phyloP scores from a whole-genome alignment of 2,888 invertebrate genomes.

The Microplitis manilae region DNA sequence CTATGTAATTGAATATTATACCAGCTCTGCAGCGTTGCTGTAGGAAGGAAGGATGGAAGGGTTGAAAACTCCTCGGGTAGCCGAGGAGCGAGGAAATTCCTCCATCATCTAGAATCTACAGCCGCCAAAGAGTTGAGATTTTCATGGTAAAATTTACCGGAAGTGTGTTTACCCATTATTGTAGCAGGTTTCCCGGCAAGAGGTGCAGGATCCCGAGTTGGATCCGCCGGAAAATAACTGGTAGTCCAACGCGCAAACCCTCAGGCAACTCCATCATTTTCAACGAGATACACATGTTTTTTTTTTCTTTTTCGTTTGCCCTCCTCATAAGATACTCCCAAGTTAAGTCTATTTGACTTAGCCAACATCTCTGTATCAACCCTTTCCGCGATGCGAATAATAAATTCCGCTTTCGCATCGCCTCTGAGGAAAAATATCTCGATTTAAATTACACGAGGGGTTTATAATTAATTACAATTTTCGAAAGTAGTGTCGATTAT shows the following conservation, averaged over 20 bases:
- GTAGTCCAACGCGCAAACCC: slow-evolving; percentile 48
- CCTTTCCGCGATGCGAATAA: neutral
- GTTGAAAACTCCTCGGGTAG: slow-evolving; percentile 64
- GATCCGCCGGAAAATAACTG: slow-evolving; percentile 53
- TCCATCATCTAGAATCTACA: slow-evolving; percentile 52
- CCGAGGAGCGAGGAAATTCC: slow-evolving; percentile 57
- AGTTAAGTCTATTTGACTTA: slow-evolving; percentile 19
- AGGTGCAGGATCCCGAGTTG: slow-evolving; percentile 46
- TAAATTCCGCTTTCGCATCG: neutral
- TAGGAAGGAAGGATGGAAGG: slow-evolving; percentile 55
- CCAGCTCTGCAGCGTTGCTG: slow-evolving; percentile 58
- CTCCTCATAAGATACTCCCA: slow-evolving; percentile 22
- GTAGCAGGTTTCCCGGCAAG: slow-evolving; percentile 53
- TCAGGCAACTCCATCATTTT: slow-evolving; percentile 18
- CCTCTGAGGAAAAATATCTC: too few relatives aligned
- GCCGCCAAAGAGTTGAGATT: slow-evolving; percentile 47
- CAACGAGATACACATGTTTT: slow-evolving; percentile 4
- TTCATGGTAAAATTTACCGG: slow-evolving; percentile 43
- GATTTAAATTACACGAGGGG: too few relatives aligned
- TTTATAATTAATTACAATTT: too few relatives aligned
- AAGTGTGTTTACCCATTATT: slow-evolving; percentile 63
- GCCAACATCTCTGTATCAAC: slow-evolving; percentile 27
- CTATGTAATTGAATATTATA: slow-evolving; percentile 71
- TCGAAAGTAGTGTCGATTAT: too few relatives aligned
- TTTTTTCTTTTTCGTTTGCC: neutral